Conservation (phyloP, 1,140 invertebrate species). For the Drosophila fuyamai region DNA sequence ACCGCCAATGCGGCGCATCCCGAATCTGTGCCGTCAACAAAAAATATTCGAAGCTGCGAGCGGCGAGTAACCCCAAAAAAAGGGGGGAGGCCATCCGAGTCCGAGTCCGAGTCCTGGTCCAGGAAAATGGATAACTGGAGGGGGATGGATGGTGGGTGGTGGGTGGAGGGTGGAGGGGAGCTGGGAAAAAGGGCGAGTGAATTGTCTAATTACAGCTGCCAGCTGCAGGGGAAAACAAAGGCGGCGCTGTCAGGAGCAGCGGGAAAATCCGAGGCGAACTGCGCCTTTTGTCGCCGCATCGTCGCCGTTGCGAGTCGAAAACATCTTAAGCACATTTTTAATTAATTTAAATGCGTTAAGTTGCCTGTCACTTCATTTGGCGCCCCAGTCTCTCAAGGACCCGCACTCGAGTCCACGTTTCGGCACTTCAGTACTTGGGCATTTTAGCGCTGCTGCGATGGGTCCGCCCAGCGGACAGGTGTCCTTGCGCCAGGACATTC, state of each 20-base stretch:
- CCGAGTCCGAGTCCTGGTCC: constrained; percentile 10
- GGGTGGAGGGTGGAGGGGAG: not conserved
- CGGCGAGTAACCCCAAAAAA: constrained; percentile 55
- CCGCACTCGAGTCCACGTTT: constrained; percentile 42
- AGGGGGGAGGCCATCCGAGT: constrained; percentile 11
- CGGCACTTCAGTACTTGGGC: constrained; percentile 26
- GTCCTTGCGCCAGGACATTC: constrained; percentile 10
- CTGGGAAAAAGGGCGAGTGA: constrained; percentile 56
- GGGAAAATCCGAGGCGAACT: constrained; percentile 31
- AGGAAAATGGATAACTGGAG: constrained; percentile 1
- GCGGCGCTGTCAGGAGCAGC: constrained; percentile 48
- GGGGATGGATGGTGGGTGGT: not conserved
- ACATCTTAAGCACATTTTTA: constrained; percentile 83
- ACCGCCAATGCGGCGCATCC: constrained; percentile 76
- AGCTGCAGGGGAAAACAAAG: constrained; percentile 61
- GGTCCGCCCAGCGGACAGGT: constrained; percentile 15
- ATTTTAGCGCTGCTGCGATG: not conserved
- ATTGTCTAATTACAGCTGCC: constrained; percentile 83
- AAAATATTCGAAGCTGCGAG: constrained; percentile 57
- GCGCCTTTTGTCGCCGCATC: constrained; percentile 66
- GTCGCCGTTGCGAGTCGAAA: constrained; percentile 69
- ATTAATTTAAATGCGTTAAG: constrained; percentile 83
- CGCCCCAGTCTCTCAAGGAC: constrained; percentile 55
- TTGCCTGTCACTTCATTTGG: constrained; percentile 82
- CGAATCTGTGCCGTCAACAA: constrained; percentile 72